Percentiles rank a stretch among this genome's conserved stretches.
These are phyloP conservation scores for Neogobius melanostomus DNA, from an alignment of 2,113 vertebrate genomes.

Conservation along the genomic window DNA sequence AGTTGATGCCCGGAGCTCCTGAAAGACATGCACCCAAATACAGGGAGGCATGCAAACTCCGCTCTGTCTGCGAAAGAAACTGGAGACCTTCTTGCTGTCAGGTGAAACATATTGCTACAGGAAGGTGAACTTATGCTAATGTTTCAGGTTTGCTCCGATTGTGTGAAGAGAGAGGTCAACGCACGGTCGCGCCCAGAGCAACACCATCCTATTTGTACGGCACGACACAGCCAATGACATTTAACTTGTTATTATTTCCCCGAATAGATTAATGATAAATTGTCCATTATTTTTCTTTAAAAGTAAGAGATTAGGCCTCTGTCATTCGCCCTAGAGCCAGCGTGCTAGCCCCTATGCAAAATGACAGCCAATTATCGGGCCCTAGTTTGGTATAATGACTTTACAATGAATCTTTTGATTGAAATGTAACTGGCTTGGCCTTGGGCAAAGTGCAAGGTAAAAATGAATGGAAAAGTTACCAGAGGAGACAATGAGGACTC, in stretches of 20 bases:
- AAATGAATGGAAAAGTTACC: conserved; percentile 73
- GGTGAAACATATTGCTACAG: conserved; percentile 6
- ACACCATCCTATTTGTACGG: conserved; percentile 68
- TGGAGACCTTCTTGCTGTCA: neutral
- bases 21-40: too few relatives aligned
- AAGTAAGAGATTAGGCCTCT: conserved; percentile 86
- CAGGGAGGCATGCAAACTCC: too few relatives aligned
- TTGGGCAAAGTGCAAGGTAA: conserved; percentile 75
- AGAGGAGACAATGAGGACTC: conserved; percentile 82
- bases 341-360: conserved; percentile 87
- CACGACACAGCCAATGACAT: conserved; percentile 74
- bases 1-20: neutral
- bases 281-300: conserved; percentile 83
- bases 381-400: conserved; percentile 81
- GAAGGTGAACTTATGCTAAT: conserved; percentile 15
- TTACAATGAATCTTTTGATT: conserved; percentile 82
- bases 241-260: conserved; percentile 84
- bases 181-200: conserved; percentile 61
- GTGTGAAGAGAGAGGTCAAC: conserved; percentile 60
- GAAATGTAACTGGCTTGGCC: conserved; percentile 84
- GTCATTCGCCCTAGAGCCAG: conserved; percentile 84
- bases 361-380: conserved; percentile 82
- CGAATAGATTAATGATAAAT: conserved; percentile 91
- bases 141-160: conserved; percentile 11
- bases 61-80: neutral